A percentile compares a stretch with the other conserved stretches of the same genome.
phyloP scores from a whole-genome alignment of 2,797 vertebrate species.

The Labeo calbasu region DNA sequence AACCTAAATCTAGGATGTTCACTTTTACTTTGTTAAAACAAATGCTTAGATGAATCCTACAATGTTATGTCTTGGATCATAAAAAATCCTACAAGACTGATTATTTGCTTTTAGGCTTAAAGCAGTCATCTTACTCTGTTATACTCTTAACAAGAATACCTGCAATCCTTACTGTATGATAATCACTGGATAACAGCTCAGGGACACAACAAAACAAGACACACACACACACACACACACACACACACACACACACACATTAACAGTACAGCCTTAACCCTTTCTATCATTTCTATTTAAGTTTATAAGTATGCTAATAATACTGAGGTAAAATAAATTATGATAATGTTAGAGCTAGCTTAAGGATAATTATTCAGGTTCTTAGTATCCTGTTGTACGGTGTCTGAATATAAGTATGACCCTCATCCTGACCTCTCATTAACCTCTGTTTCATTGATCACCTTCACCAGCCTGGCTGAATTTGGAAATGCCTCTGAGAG shows the following conservation, averaged over 20 bases:
- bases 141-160: constrained; percentile 3
- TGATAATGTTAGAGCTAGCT: background rate
- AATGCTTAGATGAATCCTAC: background rate
- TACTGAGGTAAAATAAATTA: background rate
- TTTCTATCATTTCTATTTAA: background rate
- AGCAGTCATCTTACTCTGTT: constrained; percentile 26
- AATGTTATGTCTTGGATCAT: background rate
- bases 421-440: constrained; percentile 52
- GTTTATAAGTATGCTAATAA: background rate
- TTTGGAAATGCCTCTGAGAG: constrained; percentile 52
- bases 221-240: background rate
- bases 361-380: background rate
- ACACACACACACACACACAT: background rate
- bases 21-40: background rate
- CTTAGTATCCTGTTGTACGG: background rate
- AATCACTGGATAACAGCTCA: constrained; percentile 37
- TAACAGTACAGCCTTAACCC: background rate
- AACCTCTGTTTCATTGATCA: constrained; percentile 58
- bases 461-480: constrained; percentile 54
- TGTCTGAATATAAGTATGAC: constrained; percentile 23
- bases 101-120: constrained; percentile 51
- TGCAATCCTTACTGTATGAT: constrained; percentile 44
- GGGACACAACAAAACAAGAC: constrained; percentile 15
- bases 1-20: background rate
- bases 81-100: constrained; percentile 8